Conservation (phyloP, 2,113 vertebrate species). For the Tringa solitaria region DNA sequence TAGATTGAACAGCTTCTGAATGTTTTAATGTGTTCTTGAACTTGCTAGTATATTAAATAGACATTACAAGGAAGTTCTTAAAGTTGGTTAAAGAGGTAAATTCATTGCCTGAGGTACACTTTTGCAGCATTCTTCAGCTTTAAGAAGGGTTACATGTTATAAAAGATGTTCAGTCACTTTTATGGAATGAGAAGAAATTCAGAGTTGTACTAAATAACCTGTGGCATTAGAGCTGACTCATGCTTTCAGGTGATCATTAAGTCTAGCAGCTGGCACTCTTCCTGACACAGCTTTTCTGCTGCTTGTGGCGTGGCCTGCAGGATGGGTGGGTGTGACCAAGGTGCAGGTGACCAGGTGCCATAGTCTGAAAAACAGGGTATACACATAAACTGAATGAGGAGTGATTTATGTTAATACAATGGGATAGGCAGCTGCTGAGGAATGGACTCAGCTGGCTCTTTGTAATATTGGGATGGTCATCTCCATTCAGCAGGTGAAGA, state of each 20-base stretch:
- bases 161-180: not conserved
- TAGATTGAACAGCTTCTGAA: not conserved
- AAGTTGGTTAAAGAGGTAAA: not conserved
- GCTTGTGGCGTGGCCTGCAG: not conserved
- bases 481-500: not conserved
- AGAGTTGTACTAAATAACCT: not conserved
- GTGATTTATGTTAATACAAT: not conserved
- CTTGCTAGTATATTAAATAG: not conserved
- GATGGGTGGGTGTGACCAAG: not conserved
- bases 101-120: not conserved
- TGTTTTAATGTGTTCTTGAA: not conserved
- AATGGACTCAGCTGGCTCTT: not conserved
- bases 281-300: not conserved
- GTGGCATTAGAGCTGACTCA: not conserved
- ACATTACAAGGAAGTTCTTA: not conserved
- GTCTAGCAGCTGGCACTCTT: not conserved
- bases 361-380: not conserved
- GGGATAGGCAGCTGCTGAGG: not conserved
- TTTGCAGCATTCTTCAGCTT: not conserved
- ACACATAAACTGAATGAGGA: not conserved
- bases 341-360: not conserved
- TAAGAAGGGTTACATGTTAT: not conserved
- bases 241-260: not conserved
- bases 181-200: not conserved
- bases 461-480: rapidly evolving